Evolutionary conservation across 2,888 invertebrate species (phyloP), one percentile per base, ranked within the genome.

Genomic region (Drosophila bunnanda): DNA sequence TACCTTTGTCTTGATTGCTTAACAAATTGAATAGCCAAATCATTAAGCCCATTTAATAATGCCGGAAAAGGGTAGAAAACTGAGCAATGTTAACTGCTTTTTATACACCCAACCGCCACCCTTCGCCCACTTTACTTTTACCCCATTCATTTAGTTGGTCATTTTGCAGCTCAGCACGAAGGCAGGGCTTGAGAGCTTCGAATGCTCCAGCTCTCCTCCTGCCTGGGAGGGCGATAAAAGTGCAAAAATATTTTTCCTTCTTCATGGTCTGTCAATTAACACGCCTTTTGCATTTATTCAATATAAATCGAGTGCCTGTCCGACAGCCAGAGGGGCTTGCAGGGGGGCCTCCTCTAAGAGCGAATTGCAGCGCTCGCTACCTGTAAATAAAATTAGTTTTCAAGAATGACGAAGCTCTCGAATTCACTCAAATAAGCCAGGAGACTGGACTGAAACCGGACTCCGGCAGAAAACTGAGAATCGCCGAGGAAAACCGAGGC

Each of bases 231-330:
- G 43, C 66, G 38, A 72, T 78, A 76, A 77, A 77, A 85, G 85
- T 80, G 83, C 78, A 81, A 80, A 82, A 76, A 74, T 80, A 80
- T 78, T 86, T 80, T 67, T 66, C 39, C 66, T 72, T 78, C 81
- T 89, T 89, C 89, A 88, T 86, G 88, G 88, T 88, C 88, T 88
- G 88, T 79, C 86, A 88, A 89, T 88, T 88, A 88, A 80, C 87
- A 88, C 87, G 88, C 86, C 83, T 83, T 80, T 82, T 88, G 88
- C 88, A 83, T 89, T 89, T 82, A 81, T 83, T 88, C 83, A 88
- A 88, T 89, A 89, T 86, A 83, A 89, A 82, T 86, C 84, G 88
- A 80, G 80, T 77, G 66, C 46, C 43, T 41, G 55, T 50, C 30
- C 34, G 10, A 34, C 52, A 13, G 15, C 17, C 32, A 12, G 53